Evolutionary conservation across 2,113 vertebrate genomes (phyloP).

Genomic region (Tauraco erythrolophus): DNA sequence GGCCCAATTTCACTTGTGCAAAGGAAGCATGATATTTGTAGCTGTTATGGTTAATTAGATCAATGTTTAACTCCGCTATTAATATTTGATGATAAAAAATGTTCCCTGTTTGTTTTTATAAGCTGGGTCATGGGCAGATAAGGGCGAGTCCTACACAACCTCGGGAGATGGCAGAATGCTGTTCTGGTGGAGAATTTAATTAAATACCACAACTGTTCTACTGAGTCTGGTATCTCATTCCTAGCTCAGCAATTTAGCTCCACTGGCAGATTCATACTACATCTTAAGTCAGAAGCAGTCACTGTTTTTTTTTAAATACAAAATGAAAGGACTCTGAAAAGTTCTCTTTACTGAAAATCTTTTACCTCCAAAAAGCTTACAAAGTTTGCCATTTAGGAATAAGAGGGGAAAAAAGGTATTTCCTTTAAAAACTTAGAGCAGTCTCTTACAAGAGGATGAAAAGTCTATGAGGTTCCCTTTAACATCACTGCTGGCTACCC

Average conservation of each 20-base stretch:
- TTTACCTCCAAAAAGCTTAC: not conserved
- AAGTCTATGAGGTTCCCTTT: not conserved
- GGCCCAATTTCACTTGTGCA: not conserved
- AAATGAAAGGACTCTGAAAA: not conserved
- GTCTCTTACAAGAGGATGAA: not conserved
- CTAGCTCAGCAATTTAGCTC: not conserved
- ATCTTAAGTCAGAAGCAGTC: not conserved
- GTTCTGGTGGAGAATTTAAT: not conserved
- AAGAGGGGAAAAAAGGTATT: accelerated
- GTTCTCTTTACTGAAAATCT: not conserved
- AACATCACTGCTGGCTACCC: not conserved
- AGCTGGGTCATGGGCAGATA: constrained; percentile 31
- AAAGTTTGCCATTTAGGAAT: not conserved
- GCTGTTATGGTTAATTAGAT: constrained; percentile 6
- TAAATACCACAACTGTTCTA: not conserved
- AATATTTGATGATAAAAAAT: constrained; percentile 19
- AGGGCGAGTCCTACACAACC: not conserved
- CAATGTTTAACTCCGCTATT: constrained; percentile 58
- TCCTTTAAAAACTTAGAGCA: not conserved
- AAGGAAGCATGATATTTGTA: not conserved
- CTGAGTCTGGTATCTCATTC: not conserved
- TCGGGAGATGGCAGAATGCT: not conserved
- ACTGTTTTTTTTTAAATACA: not conserved
- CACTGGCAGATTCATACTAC: not conserved
- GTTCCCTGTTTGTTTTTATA: constrained; percentile 23